Evolutionary conservation across 2,797 vertebrate species (phyloP).

Genomic region (Oreonectes daqikongensis): DNA sequence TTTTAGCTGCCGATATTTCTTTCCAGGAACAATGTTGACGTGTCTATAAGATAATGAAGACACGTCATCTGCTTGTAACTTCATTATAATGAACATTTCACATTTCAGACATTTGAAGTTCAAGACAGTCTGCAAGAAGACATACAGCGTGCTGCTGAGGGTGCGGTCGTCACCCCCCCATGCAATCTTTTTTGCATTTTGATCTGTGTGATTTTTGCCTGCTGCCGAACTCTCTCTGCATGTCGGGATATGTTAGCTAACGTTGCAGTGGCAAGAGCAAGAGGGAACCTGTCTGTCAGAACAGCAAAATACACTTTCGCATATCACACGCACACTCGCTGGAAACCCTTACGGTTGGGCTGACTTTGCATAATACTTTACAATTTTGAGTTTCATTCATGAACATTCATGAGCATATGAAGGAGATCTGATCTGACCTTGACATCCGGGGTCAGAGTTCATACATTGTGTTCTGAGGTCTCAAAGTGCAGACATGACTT

Average conservation of each 20-base stretch:
- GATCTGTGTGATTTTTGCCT: slow-evolving; percentile 56
- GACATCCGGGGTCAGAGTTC: slow-evolving; percentile 20
- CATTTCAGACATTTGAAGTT: not conserved
- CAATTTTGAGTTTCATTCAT: not conserved
- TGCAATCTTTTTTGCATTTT: slow-evolving; percentile 53
- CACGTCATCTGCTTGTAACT: not conserved
- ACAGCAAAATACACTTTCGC: slow-evolving; percentile 52
- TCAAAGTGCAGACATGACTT: too few species aligned
- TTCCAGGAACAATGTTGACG: not conserved
- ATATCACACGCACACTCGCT: slow-evolving; percentile 29
- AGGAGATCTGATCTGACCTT: slow-evolving; percentile 1
- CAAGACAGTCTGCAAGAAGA: not conserved
- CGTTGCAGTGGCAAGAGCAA: slow-evolving; percentile 68
- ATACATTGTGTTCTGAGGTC: not conserved
- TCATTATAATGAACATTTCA: not conserved
- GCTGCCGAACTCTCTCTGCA: slow-evolving; percentile 57
- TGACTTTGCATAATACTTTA: not conserved
- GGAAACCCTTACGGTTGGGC: not conserved
- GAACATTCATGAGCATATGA: not conserved
- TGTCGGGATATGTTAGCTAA: slow-evolving; percentile 76
- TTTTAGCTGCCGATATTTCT: not conserved
- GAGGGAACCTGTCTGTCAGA: slow-evolving; percentile 75
- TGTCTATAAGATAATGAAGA: not conserved
- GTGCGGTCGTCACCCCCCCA: slow-evolving; percentile 35
- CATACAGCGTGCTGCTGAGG: slow-evolving; percentile 19